phyloP scores from a whole-genome alignment of 2,797 vertebrate genomes.

The Ctenopoma kingsleyae region DNA sequence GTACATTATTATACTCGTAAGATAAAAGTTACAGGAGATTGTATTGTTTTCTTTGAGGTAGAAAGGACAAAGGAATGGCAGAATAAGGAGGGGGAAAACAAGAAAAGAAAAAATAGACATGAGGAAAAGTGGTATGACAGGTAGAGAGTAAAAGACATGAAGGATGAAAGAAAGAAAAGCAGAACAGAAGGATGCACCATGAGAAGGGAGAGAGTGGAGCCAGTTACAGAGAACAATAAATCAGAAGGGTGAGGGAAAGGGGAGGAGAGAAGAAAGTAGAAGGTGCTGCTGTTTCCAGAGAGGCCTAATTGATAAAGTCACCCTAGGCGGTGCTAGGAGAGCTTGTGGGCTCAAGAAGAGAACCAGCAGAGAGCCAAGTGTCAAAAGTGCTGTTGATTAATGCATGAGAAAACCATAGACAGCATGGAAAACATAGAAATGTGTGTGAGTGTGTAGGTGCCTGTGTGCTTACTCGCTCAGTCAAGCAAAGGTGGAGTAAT shows the following conservation, averaged over 20 bases:
- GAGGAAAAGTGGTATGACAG: not conserved
- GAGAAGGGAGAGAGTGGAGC: not conserved
- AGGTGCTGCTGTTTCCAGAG: conserved; percentile 38
- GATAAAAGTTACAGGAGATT: too few relatives aligned
- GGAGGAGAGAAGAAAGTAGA: conserved; percentile 10
- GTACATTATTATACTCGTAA: too few relatives aligned
- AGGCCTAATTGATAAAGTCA: conserved; percentile 76
- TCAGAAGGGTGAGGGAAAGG: conserved; percentile 2
- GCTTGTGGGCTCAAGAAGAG: conserved; percentile 41
- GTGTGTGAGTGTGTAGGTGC: conserved; percentile 13
- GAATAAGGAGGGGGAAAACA: not conserved
- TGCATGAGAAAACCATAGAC: conserved; percentile 71
- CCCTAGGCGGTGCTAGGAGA: conserved; percentile 52
- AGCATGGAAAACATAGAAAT: conserved; percentile 27
- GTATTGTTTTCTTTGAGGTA: too few relatives aligned
- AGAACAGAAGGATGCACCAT: not conserved
- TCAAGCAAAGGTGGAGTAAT: conserved; percentile 52
- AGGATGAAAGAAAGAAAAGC: not conserved
- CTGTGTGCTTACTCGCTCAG: conserved; percentile 12
- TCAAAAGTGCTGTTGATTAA: conserved; percentile 80
- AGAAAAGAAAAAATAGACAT: too few relatives aligned
- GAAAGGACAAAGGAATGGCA: too few relatives aligned
- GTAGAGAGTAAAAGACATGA: not conserved
- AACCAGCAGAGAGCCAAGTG: conserved; percentile 58
- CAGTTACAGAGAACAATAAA: conserved; percentile 10